Evolutionary conservation across 1,140 invertebrate genomes (phyloP), one percentile per base, ranked within the genome.

Genomic region (Bombus affinis): DNA sequence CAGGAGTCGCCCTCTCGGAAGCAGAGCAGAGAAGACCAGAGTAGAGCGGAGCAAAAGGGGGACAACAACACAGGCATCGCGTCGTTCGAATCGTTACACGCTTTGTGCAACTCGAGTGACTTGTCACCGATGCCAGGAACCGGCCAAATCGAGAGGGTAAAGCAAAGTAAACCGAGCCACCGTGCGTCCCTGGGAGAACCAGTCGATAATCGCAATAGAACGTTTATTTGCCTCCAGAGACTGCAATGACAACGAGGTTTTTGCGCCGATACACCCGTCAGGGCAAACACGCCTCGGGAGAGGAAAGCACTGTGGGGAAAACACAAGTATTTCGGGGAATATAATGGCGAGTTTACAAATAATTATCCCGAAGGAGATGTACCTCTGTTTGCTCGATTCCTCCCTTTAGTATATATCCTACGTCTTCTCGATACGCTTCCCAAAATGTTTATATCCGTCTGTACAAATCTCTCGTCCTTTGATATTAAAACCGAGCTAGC

Each of bases 31-130:
- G 47, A 18, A 22, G 47, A 53, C 18, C 18, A 53, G 47, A 47
- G 44, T 15, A 15, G 44, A 47, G 47, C 47, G 6, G 18, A 53
- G 47, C 35, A 44, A 39, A 75, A 85, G 1, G 65, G 35, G 0
- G 47, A 6, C 9, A n/a, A 6, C 37, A 18, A 28, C 35, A 15
- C 13, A n/a, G 72, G 47, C n/a, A 22, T 25, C 4, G 25, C 28
- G 22, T 15, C 81, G 32, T 35, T 22, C 72, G 75, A 86, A 88
- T 89, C 80, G 87, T 88, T 86, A 66, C 88, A 73, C 10, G 86
- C 82, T 89, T 88, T 89, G 83, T 86, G 62, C 62, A 22, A 76
- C 78, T 88, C 87, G 78, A 86, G 62, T 80, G 39, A 89, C 83
- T 86, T 44, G 88, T 89, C 88, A 83, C 28, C 70, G 44, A 59